Base-by-base conservation (phyloP, 37 sponge, comb jelly and placozoan genomes). In the Amphimedon queenslandica region DNA sequence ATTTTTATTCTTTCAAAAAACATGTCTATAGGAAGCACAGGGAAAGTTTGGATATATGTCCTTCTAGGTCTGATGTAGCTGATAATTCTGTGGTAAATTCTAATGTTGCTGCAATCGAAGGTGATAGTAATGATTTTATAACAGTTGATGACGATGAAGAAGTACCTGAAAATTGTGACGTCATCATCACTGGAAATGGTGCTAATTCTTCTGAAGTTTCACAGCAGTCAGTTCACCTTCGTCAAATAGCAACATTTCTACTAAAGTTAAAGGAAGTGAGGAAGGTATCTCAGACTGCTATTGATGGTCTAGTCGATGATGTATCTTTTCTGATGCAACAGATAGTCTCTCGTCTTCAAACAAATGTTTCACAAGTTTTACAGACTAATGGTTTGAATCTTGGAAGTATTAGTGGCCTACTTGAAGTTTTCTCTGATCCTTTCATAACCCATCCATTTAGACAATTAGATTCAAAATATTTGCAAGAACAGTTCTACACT, bases 21-120 rank as follows among this genome's bases (percentile, higher is more conserved):
- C 80, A 79, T 37, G 40, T 79, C 3, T 79, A 67, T 8, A 58
- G 43, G 24, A 37, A 39, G 8, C 80, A 79, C 43, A 57, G 51
- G 21, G 61, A n/a, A 60, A n/a, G 5, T 25, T 25, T 60, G 5
- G 61, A 47, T 13, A 18, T 47, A 47, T 13, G 13, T 47, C 53
- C 53, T 47, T 8, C 8, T 18, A 47, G 13, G 13, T 18, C 53
- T 18, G 13, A 13, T 47, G 13, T 8, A 13, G 53, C 8, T 8
- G 53, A 47, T 47, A 13, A 47, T 18, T 8, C 53, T 47, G 53
- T 47, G 53, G 13, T 47, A 8, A 18, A 47, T 47, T 47, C 13
- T 18, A 13, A 47, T 47, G 13, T 47, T 47, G 53, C 13, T 47
- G 53, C 13, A 47, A 47, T 18, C 13, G 53, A 47, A 13, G 13